Base-by-base conservation (phyloP, 2,797 vertebrate species). In the Sebastes itinus region DNA sequence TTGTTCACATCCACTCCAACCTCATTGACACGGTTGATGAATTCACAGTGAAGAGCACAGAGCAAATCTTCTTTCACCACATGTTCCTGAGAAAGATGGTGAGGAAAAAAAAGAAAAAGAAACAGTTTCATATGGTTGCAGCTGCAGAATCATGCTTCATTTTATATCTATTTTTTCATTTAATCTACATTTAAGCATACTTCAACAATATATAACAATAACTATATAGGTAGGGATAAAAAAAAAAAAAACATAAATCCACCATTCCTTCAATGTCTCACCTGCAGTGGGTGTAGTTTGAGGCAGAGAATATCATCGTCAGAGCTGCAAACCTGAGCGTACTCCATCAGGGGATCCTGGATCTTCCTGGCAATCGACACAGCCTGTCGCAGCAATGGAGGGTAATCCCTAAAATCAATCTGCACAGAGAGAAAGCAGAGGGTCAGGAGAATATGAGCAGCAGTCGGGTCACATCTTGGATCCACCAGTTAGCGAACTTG, bases 1-100 rank as follows among this genome's bases (percentile, higher is more conserved):
- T 97, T 94, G 90, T 99, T 99, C 87, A 99, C 98, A 78, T 99
- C 99, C 63, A 99, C 99, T 20, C 99, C 99, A 28, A 99, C 99
- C 92, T 99, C 99, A 6, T 99, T 99, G 77, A 99, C 99, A 8
- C 98, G 96, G 93, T 99, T 99, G 88, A 99, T 99, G 92, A 99
- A 99, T 82, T 99, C 99, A 79, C 97, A 99, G 93, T 99, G 98
- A 38, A 99, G 96, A 3, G 98, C 95, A 0, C 86, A 96, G 66
- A 99, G 96, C 88, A 99, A 93, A 30, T 99, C 98, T 81, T 99
- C 99, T 92, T 99, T 99, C 85, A 98, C 97, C 78, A 99, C 97
- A 2, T 99, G 97, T 56, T 99, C 99, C 98, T 99, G 87, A 49
- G 32, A 74, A 55, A 23, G 42, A 55, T 4, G 7, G 2, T 5